phyloP scores from a whole-genome alignment of 2,888 invertebrate species.

The Heteropelma amictum region DNA sequence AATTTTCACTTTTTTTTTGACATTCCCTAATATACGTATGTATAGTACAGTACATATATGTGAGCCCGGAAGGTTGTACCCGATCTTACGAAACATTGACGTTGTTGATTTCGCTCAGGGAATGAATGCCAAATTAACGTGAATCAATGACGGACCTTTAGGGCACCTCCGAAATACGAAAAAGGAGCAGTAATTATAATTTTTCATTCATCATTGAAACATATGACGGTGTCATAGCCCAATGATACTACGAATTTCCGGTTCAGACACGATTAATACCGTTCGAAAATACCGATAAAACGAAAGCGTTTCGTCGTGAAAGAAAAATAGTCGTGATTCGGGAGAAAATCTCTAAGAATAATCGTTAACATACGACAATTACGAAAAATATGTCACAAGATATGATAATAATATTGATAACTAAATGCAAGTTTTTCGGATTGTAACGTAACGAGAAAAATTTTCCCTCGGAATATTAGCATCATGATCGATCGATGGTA shows the following conservation, averaged over 20 bases:
- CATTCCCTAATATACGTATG: neutral
- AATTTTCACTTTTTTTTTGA: neutral
- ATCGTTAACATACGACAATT: neutral
- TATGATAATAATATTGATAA: neutral
- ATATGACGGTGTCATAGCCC: conserved; percentile 30
- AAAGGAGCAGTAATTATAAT: neutral
- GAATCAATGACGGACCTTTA: conserved; percentile 45
- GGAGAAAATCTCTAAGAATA: neutral
- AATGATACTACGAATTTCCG: conserved; percentile 37
- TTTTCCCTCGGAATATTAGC: neutral
- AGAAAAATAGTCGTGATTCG: neutral
- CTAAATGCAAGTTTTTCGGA: neutral
- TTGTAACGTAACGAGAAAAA: neutral
- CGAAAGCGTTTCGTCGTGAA: neutral
- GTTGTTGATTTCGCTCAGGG: conserved; percentile 67
- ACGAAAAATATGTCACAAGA: neutral
- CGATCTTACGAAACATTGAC: conserved; percentile 53
- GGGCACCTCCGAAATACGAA: conserved; percentile 19
- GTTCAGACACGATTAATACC: conserved; percentile 7
- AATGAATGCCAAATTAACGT: conserved; percentile 68
- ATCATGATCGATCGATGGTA: neutral
- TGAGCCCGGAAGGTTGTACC: conserved; percentile 59
- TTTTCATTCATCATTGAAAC: conserved; percentile 30
- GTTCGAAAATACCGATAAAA: conserved; percentile 12
- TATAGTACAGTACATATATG: conserved; percentile 1